A percentile compares a stretch with the other conserved stretches of the same genome.
These are phyloP conservation scores for Mantis religiosa DNA, from an alignment of 2,888 invertebrate species.

Conservation along the genomic window DNA sequence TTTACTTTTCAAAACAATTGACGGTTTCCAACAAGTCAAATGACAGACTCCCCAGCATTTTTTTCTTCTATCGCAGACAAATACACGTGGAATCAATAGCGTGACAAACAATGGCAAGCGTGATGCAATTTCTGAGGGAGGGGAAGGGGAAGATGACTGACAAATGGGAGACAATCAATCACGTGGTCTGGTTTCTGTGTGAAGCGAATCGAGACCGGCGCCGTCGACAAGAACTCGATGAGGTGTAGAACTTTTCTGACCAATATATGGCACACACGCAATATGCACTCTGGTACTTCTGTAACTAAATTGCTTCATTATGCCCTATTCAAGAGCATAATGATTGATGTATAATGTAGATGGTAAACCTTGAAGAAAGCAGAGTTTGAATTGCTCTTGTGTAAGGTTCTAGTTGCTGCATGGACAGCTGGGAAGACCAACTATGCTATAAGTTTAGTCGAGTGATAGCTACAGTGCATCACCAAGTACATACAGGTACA, in stretches of 20 bases:
- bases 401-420: too few relatives aligned
- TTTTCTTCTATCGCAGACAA: background rate
- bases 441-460: too few relatives aligned
- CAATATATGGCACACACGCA: background rate
- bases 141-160: background rate
- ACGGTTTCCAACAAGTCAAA: too few relatives aligned
- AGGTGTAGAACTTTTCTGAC: background rate
- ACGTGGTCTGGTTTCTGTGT: background rate
- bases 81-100: background rate
- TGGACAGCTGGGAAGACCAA: too few relatives aligned
- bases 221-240: background rate
- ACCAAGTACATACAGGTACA: too few relatives aligned
- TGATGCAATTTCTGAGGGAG: background rate
- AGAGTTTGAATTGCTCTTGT: too few relatives aligned
- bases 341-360: too few relatives aligned
- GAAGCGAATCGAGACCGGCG: background rate
- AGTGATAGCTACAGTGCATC: too few relatives aligned
- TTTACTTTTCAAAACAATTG: too few relatives aligned
- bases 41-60: background rate
- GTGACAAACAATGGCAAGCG: background rate
- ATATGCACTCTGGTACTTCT: background rate
- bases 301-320: background rate
- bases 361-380: too few relatives aligned
- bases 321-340: background rate
- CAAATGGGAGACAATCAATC: conserved; percentile 11